Conservation (phyloP, 2,797 vertebrate genomes). For the Parauchenoglanis punctatus region DNA sequence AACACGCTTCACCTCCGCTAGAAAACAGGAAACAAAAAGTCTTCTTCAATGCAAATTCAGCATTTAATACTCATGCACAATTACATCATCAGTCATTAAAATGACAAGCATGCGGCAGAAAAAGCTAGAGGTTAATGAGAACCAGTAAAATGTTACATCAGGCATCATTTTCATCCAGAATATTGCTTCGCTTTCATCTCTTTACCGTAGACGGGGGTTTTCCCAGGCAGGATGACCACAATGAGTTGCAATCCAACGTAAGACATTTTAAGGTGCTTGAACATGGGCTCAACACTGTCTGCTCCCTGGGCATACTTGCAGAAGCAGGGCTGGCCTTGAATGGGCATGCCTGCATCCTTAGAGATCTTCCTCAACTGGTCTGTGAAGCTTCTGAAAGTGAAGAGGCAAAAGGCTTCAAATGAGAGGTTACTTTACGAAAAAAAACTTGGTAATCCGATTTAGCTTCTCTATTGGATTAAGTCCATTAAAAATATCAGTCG, state of each 20-base stretch:
- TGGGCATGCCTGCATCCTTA: conserved; percentile 98
- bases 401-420: neutral
- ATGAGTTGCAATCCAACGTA: conserved; percentile 98
- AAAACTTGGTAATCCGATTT: neutral
- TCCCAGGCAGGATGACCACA: conserved; percentile 96
- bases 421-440: neutral
- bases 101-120: neutral
- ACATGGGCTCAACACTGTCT: conserved; percentile 99
- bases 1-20: conserved; percentile 98
- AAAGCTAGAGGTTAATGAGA: neutral
- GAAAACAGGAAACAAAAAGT: neutral
- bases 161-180: neutral
- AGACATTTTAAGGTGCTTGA: conserved; percentile 97
- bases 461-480: neutral
- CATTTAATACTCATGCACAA: neutral
- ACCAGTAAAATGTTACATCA: neutral
- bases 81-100: neutral
- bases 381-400: conserved; percentile 87
- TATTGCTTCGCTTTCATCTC: neutral
- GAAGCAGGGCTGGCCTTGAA: conserved; percentile 98
- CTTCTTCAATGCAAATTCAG: neutral
- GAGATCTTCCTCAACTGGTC: conserved; percentile 98
- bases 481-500: neutral
- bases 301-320: conserved; percentile 98
- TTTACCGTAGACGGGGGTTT: conserved; percentile 95